Evolutionary conservation across 2,113 vertebrate genomes (phyloP), one percentile per base, ranked within the genome.

Genomic region (Lepus timidus): DNA sequence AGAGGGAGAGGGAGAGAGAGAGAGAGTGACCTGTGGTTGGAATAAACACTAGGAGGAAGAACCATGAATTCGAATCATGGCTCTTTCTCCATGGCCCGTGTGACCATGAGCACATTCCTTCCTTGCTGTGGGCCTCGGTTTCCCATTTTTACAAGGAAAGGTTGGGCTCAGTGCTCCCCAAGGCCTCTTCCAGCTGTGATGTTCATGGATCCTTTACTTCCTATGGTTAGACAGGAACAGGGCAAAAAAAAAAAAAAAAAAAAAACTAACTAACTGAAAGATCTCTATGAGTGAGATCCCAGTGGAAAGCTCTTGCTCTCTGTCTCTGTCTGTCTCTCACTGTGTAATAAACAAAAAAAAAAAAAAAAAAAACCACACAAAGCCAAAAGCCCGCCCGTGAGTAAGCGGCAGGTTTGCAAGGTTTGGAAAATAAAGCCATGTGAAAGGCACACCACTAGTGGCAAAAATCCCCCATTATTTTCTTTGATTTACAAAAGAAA

Each of bases 391-490:
- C 55, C 55, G 17, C 22, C 27, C 84, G 31, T 17, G 14, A 20
- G 31, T 70, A 36, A 73, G 22, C 1, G 25, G 91, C 13, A 90
- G 87, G 71, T 19, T 93, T 62, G 17, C 20, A 29, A 95, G 19
- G n/a, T 87, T 33, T 95, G 64, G 51, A 79, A 96, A 88, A 90
- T 73, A 86, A 78, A 88, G 70, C 64, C 88, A 87, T 27, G 33
- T 70, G 81, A n/a, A 73, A 88, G 58, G 65, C 81, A 92, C 23
- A 9, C 94, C 51, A 90, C 83, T 85, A 85, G 92, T 80, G 88
- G 93, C 95, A 90, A 74, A 88, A 93, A 71, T 25, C 29, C 75
- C 74, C 64, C n/a, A 68, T 64, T 62, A 65, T 74, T 95, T 90
- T 71, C 88, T 90, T 87, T 75, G 68, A 76, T 75, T 79, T 39